Conservation (phyloP, 2,888 invertebrate species). For the Ellobium chinense region DNA sequence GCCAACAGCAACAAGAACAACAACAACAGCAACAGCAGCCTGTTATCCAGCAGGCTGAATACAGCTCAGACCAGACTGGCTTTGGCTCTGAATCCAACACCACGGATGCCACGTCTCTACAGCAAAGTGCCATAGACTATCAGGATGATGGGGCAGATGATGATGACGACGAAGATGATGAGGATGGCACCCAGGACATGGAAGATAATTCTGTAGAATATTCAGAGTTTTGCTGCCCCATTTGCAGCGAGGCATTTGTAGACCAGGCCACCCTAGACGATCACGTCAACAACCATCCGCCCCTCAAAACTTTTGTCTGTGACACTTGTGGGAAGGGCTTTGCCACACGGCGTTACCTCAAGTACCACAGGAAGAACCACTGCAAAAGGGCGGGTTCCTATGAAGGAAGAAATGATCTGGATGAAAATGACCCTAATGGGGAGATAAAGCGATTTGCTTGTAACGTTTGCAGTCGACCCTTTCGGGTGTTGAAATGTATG, state of each 20-base stretch:
- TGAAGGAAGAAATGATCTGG: conserved; percentile 38
- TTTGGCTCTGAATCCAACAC: conserved; percentile 20
- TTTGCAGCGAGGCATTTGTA: conserved; percentile 29
- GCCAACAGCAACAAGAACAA: conserved; percentile 35
- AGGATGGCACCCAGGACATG: conserved; percentile 31
- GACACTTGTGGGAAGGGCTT: conserved; percentile 47
- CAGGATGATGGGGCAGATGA: conserved; percentile 20
- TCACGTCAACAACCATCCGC: conserved; percentile 36
- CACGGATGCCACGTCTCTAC: conserved; percentile 11
- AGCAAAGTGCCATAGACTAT: conserved; percentile 39
- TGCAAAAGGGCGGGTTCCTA: conserved; percentile 46
- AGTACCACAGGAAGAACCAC: conserved; percentile 47
- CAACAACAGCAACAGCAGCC: conserved; percentile 2
- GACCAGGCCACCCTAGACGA: conserved; percentile 44
- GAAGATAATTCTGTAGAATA: conserved; percentile 34
- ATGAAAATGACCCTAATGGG: conserved; percentile 40
- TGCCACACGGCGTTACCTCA: conserved; percentile 45
- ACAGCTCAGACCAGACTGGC: conserved; percentile 35
- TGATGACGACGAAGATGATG: conserved; percentile 30
- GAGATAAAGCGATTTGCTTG: conserved; percentile 44
- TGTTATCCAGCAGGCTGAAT: conserved; percentile 3
- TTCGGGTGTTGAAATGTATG: conserved; percentile 46
- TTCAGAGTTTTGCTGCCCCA: conserved; percentile 33
- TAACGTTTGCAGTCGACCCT: conserved; percentile 42
- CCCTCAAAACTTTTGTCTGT: conserved; percentile 42